Base-by-base conservation (phyloP, 2,797 vertebrate species). In the Enteromius paludinosus region DNA sequence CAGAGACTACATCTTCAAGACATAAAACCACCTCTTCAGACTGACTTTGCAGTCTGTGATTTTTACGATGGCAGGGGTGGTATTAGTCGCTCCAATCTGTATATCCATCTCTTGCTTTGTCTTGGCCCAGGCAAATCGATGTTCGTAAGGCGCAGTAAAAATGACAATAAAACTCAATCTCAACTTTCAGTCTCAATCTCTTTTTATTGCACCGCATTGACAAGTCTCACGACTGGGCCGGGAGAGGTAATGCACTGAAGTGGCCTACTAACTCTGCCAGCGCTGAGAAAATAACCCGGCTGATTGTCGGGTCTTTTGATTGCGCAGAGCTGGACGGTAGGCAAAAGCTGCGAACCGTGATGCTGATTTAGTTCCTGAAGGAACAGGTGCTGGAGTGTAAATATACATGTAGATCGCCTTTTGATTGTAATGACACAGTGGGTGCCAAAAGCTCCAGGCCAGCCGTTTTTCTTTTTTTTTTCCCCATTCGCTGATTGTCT, bases 361-460 rank as follows among this genome's bases (percentile, higher is more conserved):
- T 71, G 79, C 81, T 85, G 87, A 88, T 88, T 88, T 86, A 78
- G 81, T 86, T 85, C 85, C 81, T 87, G 83, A 86, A 82, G 85
- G 71, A 72, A 74, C 84, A 86, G 78, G 78, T 87, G 78, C 79
- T 83, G 56, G 84, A 79, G 78, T 83, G 62, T 81, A 88, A 79
- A 84, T 87, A 82, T 84, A 70, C 64, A 88, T 88, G 87, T 89
- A 85, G 83, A 83, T 87, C 64, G 82, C 86, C 75, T 69, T 84
- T 79, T 88, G 87, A 88, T 88, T 86, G 85, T 83, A 88, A 88
- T 88, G 81, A 86, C 78, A 83, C 64, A 71, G 81, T 75, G 81
- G 72, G 79, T 74, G 80, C 35, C 74, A 78, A 45, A 69, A 17
- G 65, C 68, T 83, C 64, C 54, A 77, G 84, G 72, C 72, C 82